Evolutionary conservation across 1,140 invertebrate species (phyloP).

Genomic region (Caenorhabditis briggsae): DNA sequence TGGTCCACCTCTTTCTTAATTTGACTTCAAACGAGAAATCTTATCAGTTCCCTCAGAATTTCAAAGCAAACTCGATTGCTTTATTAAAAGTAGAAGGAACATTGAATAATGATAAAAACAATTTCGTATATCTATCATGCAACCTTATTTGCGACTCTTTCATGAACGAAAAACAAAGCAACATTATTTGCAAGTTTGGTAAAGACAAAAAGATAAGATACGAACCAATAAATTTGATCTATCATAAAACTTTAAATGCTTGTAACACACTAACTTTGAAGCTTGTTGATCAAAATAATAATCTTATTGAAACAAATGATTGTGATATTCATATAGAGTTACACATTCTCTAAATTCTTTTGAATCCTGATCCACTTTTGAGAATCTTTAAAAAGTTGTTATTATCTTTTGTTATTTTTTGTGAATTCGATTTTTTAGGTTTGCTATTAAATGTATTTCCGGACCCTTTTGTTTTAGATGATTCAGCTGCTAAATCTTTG

Average conservation of each 20-base stretch:
- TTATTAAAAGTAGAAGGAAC: constrained; percentile 62
- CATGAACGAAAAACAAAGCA: constrained; percentile 55
- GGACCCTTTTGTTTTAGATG: too few species aligned
- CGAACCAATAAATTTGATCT: constrained; percentile 64
- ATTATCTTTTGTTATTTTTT: constrained; percentile 65
- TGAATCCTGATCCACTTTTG: constrained; percentile 64
- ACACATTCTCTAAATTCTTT: too few species aligned
- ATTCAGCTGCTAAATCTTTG: too few species aligned
- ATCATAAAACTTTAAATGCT: constrained; percentile 63
- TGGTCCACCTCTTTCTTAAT: constrained; percentile 47
- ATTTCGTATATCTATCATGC: constrained; percentile 62
- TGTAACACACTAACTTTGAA: constrained; percentile 62
- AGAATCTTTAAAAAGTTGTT: constrained; percentile 61
- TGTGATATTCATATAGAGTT: too few species aligned
- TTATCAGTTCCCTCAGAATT: background rate
- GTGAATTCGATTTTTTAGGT: constrained; percentile 15
- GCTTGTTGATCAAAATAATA: too few species aligned
- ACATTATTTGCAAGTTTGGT: constrained; percentile 55
- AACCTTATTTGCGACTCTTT: constrained; percentile 62
- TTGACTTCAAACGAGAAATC: too few species aligned
- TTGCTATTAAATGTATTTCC: too few species aligned
- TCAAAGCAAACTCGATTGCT: constrained; percentile 44
- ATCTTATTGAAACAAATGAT: too few species aligned
- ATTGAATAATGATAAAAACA: constrained; percentile 50
- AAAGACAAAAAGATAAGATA: constrained; percentile 48